Evolutionary conservation across 2,888 invertebrate genomes (phyloP).

Genomic region (Acronicta aceris): DNA sequence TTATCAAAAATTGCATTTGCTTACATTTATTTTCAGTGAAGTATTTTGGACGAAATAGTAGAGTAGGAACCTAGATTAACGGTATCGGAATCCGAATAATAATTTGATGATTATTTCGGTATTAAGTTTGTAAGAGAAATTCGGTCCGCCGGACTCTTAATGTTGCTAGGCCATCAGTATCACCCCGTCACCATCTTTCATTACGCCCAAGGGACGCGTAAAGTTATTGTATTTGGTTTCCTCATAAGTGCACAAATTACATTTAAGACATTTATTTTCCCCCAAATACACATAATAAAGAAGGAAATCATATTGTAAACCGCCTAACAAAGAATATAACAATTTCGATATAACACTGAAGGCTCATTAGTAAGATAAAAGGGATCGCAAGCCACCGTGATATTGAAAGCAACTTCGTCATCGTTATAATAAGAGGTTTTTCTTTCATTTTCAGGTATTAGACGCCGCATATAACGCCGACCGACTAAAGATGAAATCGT

Average conservation of each 20-base stretch:
- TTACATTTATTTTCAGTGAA: no score
- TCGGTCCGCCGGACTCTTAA: no score
- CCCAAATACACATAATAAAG: conserved; percentile 6
- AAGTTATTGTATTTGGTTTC: conserved; percentile 2
- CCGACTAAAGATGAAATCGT: conserved; percentile 77
- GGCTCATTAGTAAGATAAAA: conserved; percentile 56
- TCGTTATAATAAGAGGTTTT: conserved; percentile 52
- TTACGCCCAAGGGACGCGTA: conserved; percentile 14
- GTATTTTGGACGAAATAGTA: no score
- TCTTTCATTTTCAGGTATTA: conserved; percentile 64
- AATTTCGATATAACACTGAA: conserved; percentile 24
- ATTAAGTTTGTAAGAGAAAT: no score
- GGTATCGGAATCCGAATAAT: no score
- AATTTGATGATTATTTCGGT: no score
- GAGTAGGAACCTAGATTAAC: no score
- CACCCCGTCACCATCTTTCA: no score
- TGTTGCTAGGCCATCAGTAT: no score
- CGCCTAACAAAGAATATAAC: conserved; percentile 13
- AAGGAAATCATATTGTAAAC: conserved; percentile 22
- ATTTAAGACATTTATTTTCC: conserved; percentile 1
- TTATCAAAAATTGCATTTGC: no score
- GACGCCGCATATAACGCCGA: conserved; percentile 55
- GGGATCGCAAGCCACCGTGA: conserved; percentile 45
- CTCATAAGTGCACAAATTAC: conserved; percentile 3
- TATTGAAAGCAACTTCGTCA: conserved; percentile 56